Evolutionary conservation across 2,113 vertebrate species (phyloP).

Genomic region (Neogobius melanostomus): DNA sequence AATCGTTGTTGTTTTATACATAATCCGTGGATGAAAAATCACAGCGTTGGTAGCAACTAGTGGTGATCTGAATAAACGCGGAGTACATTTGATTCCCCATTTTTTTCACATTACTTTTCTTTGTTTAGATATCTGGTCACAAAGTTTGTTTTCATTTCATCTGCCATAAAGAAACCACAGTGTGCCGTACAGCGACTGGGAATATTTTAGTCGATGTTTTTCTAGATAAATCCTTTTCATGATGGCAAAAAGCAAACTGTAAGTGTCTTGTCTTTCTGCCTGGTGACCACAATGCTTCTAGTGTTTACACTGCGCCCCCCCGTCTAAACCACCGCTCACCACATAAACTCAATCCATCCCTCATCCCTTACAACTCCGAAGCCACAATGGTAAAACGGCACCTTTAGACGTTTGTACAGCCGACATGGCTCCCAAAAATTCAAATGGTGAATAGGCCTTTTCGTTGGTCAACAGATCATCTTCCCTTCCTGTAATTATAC

Average conservation of each 20-base stretch:
- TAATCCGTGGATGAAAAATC: constrained; percentile 27
- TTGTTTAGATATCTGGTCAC: constrained; percentile 68
- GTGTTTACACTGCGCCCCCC: constrained; percentile 52
- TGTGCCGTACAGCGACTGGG: constrained; percentile 57
- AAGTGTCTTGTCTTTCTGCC: constrained; percentile 59
- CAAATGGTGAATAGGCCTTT: constrained; percentile 46
- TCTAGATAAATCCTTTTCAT: constrained; percentile 56
- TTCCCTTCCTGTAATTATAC: constrained; percentile 76
- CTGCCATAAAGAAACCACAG: constrained; percentile 60
- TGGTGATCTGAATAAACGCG: constrained; percentile 52
- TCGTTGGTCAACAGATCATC: constrained; percentile 71
- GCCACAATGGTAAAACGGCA: constrained; percentile 57
- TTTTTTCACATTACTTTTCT: constrained; percentile 43
- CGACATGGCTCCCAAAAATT: constrained; percentile 26
- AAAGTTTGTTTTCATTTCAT: constrained; percentile 69
- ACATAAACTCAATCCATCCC: constrained; percentile 51
- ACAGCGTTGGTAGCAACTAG: constrained; percentile 49
- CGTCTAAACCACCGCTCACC: constrained; percentile 47
- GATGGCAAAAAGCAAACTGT: constrained; percentile 49
- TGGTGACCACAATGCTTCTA: constrained; percentile 54
- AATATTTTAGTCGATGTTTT: constrained; percentile 52
- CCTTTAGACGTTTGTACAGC: constrained; percentile 31
- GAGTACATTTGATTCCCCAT: constrained; percentile 51
- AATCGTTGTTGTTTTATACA: constrained; percentile 56
- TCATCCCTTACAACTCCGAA: constrained; percentile 43